Conservation (phyloP, 2,797 vertebrate species). For the Ara ararauna region DNA sequence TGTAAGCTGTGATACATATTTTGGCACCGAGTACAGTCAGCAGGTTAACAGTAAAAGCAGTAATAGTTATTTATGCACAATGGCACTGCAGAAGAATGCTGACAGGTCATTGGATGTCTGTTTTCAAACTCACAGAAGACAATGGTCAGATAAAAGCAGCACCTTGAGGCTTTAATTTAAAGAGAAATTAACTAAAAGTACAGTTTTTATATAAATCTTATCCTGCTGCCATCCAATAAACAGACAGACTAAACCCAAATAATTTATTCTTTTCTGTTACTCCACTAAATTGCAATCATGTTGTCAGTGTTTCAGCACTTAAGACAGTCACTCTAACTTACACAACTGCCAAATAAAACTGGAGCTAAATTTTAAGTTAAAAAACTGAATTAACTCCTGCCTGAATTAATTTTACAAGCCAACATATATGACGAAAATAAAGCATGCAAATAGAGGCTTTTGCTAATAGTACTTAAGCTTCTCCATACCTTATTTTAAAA, state of each 20-base stretch:
- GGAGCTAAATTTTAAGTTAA: not conserved
- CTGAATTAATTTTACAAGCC: not conserved
- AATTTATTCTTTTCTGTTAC: not conserved
- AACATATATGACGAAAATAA: not conserved
- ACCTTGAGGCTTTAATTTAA: not conserved
- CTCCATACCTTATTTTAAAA: not conserved
- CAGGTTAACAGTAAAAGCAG: not conserved
- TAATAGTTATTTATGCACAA: slow-evolving; percentile 5
- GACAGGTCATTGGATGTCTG: not conserved
- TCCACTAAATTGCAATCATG: not conserved
- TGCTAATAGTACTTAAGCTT: not conserved
- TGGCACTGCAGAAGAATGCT: not conserved
- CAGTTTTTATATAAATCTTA: not conserved
- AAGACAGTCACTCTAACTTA: not conserved
- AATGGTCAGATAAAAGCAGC: not conserved
- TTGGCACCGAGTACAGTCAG: not conserved
- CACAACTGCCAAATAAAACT: not conserved
- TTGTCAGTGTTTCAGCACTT: not conserved
- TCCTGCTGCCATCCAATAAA: not conserved
- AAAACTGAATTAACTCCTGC: not conserved
- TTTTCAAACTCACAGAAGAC: not conserved
- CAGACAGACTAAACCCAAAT: not conserved
- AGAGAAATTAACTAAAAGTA: not conserved
- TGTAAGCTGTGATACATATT: not conserved
- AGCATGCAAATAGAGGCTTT: not conserved